Evolutionary conservation across 2,113 vertebrate species (phyloP), one percentile per base, ranked within the genome.

Genomic region (Scopus umbretta): DNA sequence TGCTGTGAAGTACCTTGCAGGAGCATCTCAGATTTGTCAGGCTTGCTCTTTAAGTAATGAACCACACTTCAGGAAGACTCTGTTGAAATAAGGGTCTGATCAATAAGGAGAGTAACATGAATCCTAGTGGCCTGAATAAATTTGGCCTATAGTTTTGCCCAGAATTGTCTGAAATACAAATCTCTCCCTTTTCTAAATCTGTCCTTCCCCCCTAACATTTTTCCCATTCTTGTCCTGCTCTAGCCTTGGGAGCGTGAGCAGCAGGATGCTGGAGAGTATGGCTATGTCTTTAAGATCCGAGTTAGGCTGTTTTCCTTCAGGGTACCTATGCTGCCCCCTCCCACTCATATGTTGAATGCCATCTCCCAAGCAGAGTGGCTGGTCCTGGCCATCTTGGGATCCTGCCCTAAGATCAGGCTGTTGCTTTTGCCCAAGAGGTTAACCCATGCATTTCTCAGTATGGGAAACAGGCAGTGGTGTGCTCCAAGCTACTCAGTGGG

Each of bases 371-470:
- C 59, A 82, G 50, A 66, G 72, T 43, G 50, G 8, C 18, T 3
- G 0, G 10, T 93, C 47, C 32, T 87, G 80, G 15, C 16, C 38
- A 12, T 13, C 5, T 49, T 40, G 56, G n/a, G 22, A 66, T 91
- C 59, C n/a, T 75, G 52, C 34, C 38, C 52, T 8, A 10, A 0
- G 0, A 55, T 38, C 38, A 78, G 25, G 13, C 4, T 50, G 42
- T 70, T 79, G 56, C 26, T 59, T 53, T 84, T 90, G 52, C 56
- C 32, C 9, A 5, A 32, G 56, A 75, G 29, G 38, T 80, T 80
- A 76, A 86, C 34, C 49, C 22, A 21, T 34, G 16, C 1, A 1
- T 79, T 75, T 30, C 5, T 4, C 38, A 55, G 40, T 23, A 29
- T 45, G 38, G 66, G 66, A 88, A 84, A 79, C 11, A 8, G 85